Conservation (phyloP, 1,140 invertebrate genomes). For the Dendrolimus kikuchii region DNA sequence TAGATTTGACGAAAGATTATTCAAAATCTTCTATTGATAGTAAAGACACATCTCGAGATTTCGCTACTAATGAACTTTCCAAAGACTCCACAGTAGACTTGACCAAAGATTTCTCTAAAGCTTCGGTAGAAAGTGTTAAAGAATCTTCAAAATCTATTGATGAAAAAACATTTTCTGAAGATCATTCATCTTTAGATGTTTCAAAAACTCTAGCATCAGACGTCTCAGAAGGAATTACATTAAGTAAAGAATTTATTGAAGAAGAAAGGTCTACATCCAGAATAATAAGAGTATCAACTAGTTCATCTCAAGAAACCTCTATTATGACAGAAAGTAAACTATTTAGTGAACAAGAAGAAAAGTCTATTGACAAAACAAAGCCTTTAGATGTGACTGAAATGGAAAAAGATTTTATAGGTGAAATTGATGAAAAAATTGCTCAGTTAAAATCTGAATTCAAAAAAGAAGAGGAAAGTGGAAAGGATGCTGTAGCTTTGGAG, state of each 20-base stretch:
- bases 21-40: slow-evolving; percentile 66
- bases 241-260: slow-evolving; percentile 55
- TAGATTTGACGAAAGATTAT: slow-evolving; percentile 63
- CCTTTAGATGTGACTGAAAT: slow-evolving; percentile 27
- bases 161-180: slow-evolving; percentile 65
- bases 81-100: slow-evolving; percentile 65
- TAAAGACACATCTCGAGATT: slow-evolving; percentile 65
- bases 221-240: slow-evolving; percentile 50
- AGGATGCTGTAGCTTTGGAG: background rate
- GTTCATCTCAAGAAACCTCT: slow-evolving; percentile 57
- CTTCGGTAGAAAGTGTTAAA: slow-evolving; percentile 59
- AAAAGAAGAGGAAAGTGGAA: slow-evolving; percentile 22
- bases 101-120: slow-evolving; percentile 61
- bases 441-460: slow-evolving; percentile 28
- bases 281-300: slow-evolving; percentile 43
- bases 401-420: slow-evolving; percentile 5
- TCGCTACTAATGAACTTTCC: slow-evolving; percentile 64
- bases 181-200: slow-evolving; percentile 59
- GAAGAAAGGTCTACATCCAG: slow-evolving; percentile 51
- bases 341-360: slow-evolving; percentile 54
- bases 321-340: slow-evolving; percentile 58
- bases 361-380: slow-evolving; percentile 39
- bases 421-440: slow-evolving; percentile 29
- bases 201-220: slow-evolving; percentile 64
- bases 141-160: slow-evolving; percentile 61